Evolutionary conservation across 2,888 invertebrate species (phyloP).

Genomic region (Physocephala rufipes): DNA sequence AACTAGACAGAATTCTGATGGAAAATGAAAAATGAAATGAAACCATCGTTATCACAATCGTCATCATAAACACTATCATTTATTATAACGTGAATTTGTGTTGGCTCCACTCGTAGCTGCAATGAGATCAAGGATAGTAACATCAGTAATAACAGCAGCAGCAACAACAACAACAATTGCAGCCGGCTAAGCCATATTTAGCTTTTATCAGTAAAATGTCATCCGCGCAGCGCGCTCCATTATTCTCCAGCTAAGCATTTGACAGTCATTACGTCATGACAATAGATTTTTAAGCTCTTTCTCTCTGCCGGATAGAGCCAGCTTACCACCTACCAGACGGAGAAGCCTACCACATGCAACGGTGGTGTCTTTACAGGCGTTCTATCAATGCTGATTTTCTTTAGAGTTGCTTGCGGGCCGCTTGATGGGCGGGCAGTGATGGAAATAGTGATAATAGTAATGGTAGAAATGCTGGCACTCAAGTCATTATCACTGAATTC

Average conservation of each 20-base stretch:
- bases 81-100: no score
- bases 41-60: no score
- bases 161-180: no score
- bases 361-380: no score
- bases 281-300: conserved; percentile 12
- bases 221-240: neutral
- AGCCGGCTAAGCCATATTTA: neutral
- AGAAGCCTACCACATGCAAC: no score
- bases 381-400: neutral
- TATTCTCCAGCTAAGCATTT: neutral
- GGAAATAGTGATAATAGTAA: neutral
- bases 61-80: no score
- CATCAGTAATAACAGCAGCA: no score
- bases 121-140: no score
- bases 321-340: no score
- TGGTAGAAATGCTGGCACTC: neutral
- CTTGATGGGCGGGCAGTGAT: neutral
- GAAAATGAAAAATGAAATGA: neutral
- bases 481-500: neutral
- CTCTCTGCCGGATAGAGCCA: neutral
- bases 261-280: conserved; percentile 14
- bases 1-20: neutral
- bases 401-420: neutral
- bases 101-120: no score
- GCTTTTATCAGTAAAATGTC: neutral